Percentiles rank a stretch among this genome's conserved stretches.
Evolutionary conservation across 53 echinoderm and acorn worm genomes (phyloP).

Genomic region (Crossaster papposus): DNA sequence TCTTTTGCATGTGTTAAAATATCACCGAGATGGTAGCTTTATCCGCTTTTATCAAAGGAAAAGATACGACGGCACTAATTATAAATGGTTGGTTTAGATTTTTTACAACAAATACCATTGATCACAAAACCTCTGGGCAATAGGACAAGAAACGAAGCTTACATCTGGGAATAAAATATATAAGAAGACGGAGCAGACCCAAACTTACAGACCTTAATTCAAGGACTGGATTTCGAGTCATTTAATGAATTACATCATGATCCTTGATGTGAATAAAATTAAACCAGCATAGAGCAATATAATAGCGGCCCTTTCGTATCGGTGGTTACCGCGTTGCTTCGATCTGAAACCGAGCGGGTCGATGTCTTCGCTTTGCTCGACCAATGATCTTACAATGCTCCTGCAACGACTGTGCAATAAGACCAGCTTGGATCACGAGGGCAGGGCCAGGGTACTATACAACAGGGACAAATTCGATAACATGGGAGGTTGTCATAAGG

Average conservation of each 20-base stretch:
- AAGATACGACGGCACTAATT: too few species aligned
- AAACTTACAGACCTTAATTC: not conserved
- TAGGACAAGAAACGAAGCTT: too few species aligned
- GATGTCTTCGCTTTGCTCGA: constrained; percentile 44
- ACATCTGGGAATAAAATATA: not conserved
- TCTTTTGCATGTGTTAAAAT: too few species aligned
- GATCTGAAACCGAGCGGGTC: constrained; percentile 26
- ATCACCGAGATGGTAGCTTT: too few species aligned
- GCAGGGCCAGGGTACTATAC: not conserved
- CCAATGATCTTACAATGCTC: not conserved
- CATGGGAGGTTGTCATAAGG: not conserved
- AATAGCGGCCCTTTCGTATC: not conserved
- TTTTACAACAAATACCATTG: too few species aligned
- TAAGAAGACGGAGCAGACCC: too few species aligned
- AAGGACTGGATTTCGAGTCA: constrained; percentile 19
- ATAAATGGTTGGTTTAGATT: too few species aligned
- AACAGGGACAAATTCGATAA: not conserved
- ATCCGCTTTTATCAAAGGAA: too few species aligned
- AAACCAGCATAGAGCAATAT: not conserved
- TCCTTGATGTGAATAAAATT: constrained; percentile 23
- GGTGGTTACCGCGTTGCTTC: constrained; percentile 7
- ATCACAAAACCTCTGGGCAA: too few species aligned
- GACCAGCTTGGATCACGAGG: not conserved
- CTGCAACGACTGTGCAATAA: not conserved
- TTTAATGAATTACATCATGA: constrained; percentile 1